phyloP scores from a whole-genome alignment of 2,797 vertebrate species.

The Micropoecilia bifurca region DNA sequence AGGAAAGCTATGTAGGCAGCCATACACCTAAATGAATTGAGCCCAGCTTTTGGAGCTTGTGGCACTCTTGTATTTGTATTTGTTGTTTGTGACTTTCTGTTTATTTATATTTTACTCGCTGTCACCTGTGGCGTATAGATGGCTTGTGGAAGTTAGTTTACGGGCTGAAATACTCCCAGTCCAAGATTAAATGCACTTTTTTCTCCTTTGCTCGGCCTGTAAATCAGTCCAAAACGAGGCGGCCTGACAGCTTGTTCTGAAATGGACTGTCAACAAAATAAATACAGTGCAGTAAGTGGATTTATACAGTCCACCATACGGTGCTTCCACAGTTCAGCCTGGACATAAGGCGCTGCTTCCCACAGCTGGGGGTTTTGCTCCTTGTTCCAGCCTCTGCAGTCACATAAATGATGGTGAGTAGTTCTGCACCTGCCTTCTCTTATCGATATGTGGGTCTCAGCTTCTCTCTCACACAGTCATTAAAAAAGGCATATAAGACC shows the following conservation, averaged over 20 bases:
- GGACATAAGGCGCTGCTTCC: conserved; percentile 29
- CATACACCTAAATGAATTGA: conserved; percentile 28
- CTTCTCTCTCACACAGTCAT: conserved; percentile 18
- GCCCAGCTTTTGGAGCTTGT: conserved; percentile 27
- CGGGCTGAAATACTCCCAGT: conserved; percentile 20
- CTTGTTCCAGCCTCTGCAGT: conserved; percentile 22
- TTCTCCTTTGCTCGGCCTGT: conserved; percentile 7
- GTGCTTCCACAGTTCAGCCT: conserved; percentile 1
- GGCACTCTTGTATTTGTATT: conserved; percentile 9
- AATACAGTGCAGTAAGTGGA: conserved; percentile 40
- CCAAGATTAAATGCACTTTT: conserved; percentile 44
- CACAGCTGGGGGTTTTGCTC: conserved; percentile 30
- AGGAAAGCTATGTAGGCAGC: conserved; percentile 24
- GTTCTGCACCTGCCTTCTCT: conserved; percentile 26
- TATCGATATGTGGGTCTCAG: conserved; percentile 32
- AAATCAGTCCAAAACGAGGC: conserved; percentile 41
- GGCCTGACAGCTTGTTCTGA: conserved; percentile 46
- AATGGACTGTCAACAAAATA: conserved; percentile 56
- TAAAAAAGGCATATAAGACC: conserved; percentile 52
- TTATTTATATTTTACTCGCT: conserved; percentile 36
- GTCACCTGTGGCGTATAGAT: conserved; percentile 39
- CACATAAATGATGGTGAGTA: conserved; percentile 42
- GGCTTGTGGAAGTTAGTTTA: conserved; percentile 26
- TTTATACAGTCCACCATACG: conserved; percentile 37
- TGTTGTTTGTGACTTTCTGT: conserved; percentile 19